Evolutionary conservation across 1,140 invertebrate species (phyloP), one percentile per base, ranked within the genome.

Genomic region (Orussus abietinus): DNA sequence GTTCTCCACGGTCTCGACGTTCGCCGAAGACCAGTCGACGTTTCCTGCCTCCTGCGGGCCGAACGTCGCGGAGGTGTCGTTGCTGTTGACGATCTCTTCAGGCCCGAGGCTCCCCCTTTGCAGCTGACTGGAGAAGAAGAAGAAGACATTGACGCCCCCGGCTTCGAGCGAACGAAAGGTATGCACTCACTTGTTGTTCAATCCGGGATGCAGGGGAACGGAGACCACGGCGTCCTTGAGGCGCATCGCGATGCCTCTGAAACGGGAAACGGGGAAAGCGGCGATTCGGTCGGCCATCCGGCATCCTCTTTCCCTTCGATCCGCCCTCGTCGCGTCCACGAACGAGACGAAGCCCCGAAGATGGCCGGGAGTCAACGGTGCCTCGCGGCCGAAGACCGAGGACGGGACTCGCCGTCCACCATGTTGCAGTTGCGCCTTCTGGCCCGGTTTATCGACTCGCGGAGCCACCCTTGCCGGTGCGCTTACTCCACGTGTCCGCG

Each of bases 101-200:
- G 42, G 32, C 39, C 44, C 51, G 42, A 47, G 11, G 45, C 51
- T 40, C 42, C 59, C n/a, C 33, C 54, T 56, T 45, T 47, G 58
- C 39, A 62, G 55, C 46, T 64, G 64, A 55, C 66, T 69, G 48
- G 14, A 42, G 49, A 45, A 38, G 21, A 35, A 49, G 49, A 53
- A 28, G n/a, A n/a, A n/a, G n/a, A n/a, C n/a, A n/a, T n/a, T n/a
- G n/a, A n/a, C n/a, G n/a, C n/a, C n/a, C n/a, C n/a, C n/a, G n/a
- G n/a, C n/a, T n/a, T n/a, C n/a, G n/a, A n/a, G n/a, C n/a, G n/a
- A n/a, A n/a, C n/a, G n/a, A n/a, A n/a, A n/a, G n/a, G n/a, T n/a
- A n/a, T 40, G 7, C 19, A 64, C 67, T 70, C 49, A 72, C 69
- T 70, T 72, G 45, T 70, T 70, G 55, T 70, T 70, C 43, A 67